phyloP scores from a whole-genome alignment of 2,888 invertebrate genomes.

The Exephanes ischioxanthus region DNA sequence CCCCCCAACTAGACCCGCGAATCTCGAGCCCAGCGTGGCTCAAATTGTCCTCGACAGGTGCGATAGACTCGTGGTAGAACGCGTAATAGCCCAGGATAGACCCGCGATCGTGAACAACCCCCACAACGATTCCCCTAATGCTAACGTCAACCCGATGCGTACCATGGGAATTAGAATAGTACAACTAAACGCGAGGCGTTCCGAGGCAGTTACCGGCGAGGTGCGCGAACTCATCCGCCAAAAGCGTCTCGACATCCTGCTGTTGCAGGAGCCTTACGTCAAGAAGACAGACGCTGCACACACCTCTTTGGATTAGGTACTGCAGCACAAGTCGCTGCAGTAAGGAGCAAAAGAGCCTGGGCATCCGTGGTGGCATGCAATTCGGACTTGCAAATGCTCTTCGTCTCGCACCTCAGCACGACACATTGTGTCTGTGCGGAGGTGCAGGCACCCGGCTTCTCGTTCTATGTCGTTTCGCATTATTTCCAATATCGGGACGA shows the following conservation, averaged over 20 bases:
- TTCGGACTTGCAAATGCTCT: constrained; percentile 19
- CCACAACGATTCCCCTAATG: neutral
- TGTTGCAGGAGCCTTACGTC: constrained; percentile 64
- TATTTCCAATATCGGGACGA: too few relatives aligned
- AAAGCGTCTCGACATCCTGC: constrained; percentile 54
- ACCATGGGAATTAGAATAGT: constrained; percentile 39
- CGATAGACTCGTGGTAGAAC: too few relatives aligned
- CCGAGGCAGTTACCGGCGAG: constrained; percentile 45
- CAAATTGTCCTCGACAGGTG: too few relatives aligned
- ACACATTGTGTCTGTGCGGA: constrained; percentile 60
- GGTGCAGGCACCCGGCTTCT: constrained; percentile 37
- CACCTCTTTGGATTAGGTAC: constrained; percentile 19
- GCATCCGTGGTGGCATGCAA: constrained; percentile 28
- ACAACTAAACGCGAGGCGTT: constrained; percentile 50
- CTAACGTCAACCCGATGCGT: neutral
- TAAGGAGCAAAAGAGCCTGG: neutral
- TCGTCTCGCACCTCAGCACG: constrained; percentile 57
- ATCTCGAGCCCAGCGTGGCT: too few relatives aligned
- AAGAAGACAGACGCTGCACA: constrained; percentile 13
- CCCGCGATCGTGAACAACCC: neutral
- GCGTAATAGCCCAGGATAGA: neutral
- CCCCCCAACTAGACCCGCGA: too few relatives aligned
- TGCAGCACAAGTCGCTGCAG: neutral
- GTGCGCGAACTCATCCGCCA: constrained; percentile 42
- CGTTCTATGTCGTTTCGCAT: too few relatives aligned